Evolutionary conservation across 2,113 vertebrate genomes (phyloP).

Genomic region (Galemys pyrenaicus): DNA sequence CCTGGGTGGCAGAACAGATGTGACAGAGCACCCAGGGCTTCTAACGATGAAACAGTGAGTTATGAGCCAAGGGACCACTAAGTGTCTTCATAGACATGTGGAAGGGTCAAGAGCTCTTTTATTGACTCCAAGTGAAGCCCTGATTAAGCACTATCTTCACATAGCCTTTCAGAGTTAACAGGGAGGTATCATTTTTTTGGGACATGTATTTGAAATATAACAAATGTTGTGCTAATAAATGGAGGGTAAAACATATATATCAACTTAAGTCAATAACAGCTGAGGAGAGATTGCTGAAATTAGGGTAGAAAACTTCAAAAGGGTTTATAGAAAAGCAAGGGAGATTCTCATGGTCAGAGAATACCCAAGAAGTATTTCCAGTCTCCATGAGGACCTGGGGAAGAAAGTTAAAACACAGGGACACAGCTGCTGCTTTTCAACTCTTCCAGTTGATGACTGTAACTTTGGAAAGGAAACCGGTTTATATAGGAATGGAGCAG

Average conservation of each 20-base stretch:
- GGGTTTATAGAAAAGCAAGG: neutral
- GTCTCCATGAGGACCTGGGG: neutral
- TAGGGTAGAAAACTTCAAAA: neutral
- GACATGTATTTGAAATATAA: neutral
- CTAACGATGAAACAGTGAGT: neutral
- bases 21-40: neutral
- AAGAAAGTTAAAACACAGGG: neutral
- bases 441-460: neutral
- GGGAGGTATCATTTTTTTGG: neutral
- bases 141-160: neutral
- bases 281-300: neutral
- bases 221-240: neutral
- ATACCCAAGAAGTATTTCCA: neutral
- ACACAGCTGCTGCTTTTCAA: neutral
- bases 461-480: slow-evolving; percentile 27
- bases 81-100: neutral
- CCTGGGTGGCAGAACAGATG: neutral
- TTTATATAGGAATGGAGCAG: neutral
- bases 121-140: neutral
- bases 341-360: neutral
- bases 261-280: neutral
- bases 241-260: neutral
- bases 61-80: neutral
- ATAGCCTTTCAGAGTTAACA: neutral
- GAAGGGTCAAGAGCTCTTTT: neutral